phyloP scores from a whole-genome alignment of 2,113 vertebrate species.

The Pycnonotus jocosus region DNA sequence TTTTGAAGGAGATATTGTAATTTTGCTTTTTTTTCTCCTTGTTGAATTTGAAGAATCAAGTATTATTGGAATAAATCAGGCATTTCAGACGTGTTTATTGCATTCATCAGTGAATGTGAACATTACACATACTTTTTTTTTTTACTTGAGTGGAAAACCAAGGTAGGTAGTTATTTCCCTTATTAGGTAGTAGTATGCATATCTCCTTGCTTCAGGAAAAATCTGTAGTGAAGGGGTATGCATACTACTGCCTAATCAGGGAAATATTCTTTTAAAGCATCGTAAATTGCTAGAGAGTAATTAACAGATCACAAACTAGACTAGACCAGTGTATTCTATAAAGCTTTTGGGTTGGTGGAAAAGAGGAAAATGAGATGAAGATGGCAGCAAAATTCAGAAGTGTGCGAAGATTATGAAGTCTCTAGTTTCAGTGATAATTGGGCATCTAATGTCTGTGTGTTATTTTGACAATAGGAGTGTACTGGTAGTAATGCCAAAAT shows the following conservation, averaged over 20 bases:
- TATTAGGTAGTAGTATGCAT: too few species aligned
- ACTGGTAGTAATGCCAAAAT: not conserved
- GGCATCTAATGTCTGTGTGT: not conserved
- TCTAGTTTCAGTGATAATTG: not conserved
- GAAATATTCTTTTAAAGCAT: not conserved
- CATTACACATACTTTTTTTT: not conserved
- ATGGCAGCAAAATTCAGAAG: not conserved
- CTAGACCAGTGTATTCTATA: fast-evolving
- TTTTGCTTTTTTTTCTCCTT: not conserved
- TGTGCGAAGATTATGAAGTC: not conserved
- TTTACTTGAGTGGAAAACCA: not conserved
- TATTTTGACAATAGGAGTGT: not conserved
- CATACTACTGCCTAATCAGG: not conserved
- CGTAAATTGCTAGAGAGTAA: not conserved
- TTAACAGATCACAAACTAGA: not conserved
- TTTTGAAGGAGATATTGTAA: not conserved
- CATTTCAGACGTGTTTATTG: not conserved
- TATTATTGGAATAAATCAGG: not conserved
- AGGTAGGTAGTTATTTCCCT: not conserved
- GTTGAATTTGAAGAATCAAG: not conserved
- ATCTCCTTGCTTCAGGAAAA: too few species aligned
- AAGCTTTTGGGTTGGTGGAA: not conserved
- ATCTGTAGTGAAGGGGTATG: not conserved
- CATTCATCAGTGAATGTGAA: not conserved
- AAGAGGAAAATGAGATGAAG: not conserved